Base-by-base conservation (phyloP, 2,797 vertebrate species). In the Enteromius paludinosus region DNA sequence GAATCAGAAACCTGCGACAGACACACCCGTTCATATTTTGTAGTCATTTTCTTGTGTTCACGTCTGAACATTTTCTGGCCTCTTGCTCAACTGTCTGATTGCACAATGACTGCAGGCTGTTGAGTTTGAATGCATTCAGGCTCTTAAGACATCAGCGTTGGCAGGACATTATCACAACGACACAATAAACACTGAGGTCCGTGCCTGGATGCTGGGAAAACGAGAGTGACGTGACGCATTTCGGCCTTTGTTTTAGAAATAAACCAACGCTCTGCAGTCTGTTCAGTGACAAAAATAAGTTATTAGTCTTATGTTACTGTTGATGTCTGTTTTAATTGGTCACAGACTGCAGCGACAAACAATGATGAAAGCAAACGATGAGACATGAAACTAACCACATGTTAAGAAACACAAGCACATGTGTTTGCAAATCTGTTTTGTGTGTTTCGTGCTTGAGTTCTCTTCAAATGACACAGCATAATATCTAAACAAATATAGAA, bases 1-100 rank as follows among this genome's bases (percentile, higher is more conserved):
- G 45, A 52, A 66, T 25, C n/a, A 14, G 56, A 45, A 11, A 12
- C 20, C 6, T 18, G 30, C 23, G 12, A 25, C 54, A 45, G 41
- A 78, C 62, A 41, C 76, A 35, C 76, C 33, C n/a, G 23, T 14
- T 45, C 8, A 25, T 54, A 18, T 49, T 25, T 52, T 14, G 52
- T 45, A 4, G n/a, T 38, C 9, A 0, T 1, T 65, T 49, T 52
- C 20, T n/a, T 20, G 15, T 59, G 11, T 1, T 74, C 72, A 2
- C 18, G 3, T 62, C 59, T 64, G 74, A 77, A 47, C 38, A 47
- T 18, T 25, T 38, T 70, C 23, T 43, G 38, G 8, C 4, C 52
- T 71, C 52, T 71, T 80, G 78, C 78, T 71, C 52, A 80, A 80
- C 20, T 2, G 9, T 45, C 12, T 1, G 43, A 10, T 79, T 79